Base-by-base conservation (phyloP, 2,113 vertebrate genomes). In the Dipodomys spectabilis region DNA sequence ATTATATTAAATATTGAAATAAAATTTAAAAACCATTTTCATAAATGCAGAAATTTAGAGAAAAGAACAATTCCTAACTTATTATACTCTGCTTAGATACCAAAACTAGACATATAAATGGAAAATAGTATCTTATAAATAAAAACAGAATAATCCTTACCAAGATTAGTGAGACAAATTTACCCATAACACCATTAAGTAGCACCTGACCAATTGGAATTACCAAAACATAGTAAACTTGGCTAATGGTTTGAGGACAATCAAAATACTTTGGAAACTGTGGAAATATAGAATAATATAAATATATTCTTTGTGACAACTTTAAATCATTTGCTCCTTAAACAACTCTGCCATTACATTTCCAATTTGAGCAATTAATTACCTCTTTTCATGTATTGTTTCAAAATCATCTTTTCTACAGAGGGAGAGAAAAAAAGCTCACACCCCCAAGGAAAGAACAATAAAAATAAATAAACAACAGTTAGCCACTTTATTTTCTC, bases 311-410 rank as follows among this genome's bases (percentile, higher is more conserved):
- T 22, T 74, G 22, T 69, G 57, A 86, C 57, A 39, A 39, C 49
- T 90, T 83, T 88, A 90, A 93, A 91, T 57, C 60, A 5, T 77
- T 86, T 72, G 62, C 22, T 88, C 75, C 20, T 81, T 73, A 88
- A 19, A 20, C 20, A 86, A 13, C 30, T 89, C 7, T 32, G 0
- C 12, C 19, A 60, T 64, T 10, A 39, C 22, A 92, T 90, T 71
- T 93, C 11, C 7, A 79, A 45, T 71, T 53, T 27, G 80, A 94
- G 64, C 45, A 93, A 86, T 60, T 81, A 94, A 86, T 60, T 81
- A 69, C 1, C 5, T 30, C 15, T 87, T 75, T 65, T 25, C 18
- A 12, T 83, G 35, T 90, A 3, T 6, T 87, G 0, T 53, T 92
- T 44, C 18, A 35, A 57, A 62, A 92, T 62, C 20, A 39, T 73